Evolutionary conservation across 92 coral and sea anemone species (phyloP).

Genomic region (Plumapathes pennacea): DNA sequence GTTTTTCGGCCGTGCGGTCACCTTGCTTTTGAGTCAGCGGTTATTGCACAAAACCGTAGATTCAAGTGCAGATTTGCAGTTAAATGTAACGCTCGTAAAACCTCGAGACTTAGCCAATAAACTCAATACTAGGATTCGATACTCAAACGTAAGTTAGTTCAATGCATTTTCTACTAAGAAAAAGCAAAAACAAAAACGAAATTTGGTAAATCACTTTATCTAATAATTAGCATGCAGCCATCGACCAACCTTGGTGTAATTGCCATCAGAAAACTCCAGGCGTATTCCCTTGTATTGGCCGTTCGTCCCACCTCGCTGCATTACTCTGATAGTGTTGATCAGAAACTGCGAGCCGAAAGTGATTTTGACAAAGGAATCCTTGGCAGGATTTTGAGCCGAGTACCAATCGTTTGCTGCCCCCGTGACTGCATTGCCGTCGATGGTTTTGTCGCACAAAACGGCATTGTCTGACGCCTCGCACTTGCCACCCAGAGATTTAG

Average conservation of each 20-base stretch:
- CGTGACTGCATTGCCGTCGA: conserved; percentile 32
- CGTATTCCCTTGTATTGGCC: conserved; percentile 54
- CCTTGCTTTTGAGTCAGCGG: too few relatives aligned
- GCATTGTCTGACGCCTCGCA: conserved; percentile 33
- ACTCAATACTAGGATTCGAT: too few relatives aligned
- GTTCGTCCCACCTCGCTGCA: conserved; percentile 28
- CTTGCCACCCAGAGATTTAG: conserved; percentile 28
- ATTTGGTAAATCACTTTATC: not conserved
- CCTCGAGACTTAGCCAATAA: too few relatives aligned
- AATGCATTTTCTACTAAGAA: too few relatives aligned
- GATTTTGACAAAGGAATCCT: conserved; percentile 41
- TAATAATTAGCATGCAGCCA: not conserved
- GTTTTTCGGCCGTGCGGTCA: too few relatives aligned
- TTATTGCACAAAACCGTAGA: too few relatives aligned
- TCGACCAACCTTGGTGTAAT: conserved; percentile 17
- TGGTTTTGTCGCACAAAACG: conserved; percentile 13
- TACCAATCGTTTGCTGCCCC: not conserved
- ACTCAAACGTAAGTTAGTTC: too few relatives aligned
- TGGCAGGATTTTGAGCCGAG: conserved; percentile 15
- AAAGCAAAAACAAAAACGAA: not conserved
- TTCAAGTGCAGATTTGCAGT: too few relatives aligned
- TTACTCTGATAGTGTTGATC: conserved; percentile 58
- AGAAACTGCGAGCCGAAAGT: conserved; percentile 51
- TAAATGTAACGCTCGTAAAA: too few relatives aligned
- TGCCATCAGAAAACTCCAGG: conserved; percentile 64